These are phyloP conservation scores for Australoheros facetus DNA, from an alignment of 2,797 vertebrate species.

Conservation along the genomic window DNA sequence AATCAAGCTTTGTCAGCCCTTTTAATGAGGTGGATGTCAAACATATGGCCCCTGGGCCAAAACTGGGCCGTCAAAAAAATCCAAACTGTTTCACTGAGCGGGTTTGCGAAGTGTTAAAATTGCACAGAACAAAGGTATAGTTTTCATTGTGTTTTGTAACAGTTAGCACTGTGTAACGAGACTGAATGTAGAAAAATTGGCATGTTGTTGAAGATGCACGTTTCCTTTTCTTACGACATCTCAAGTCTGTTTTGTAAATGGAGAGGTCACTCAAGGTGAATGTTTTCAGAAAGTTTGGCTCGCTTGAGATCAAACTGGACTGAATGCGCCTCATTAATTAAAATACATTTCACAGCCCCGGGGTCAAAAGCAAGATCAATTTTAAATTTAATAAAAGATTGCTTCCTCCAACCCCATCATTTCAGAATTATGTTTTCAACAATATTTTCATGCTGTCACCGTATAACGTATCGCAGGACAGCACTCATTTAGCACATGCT, in stretches of 20 bases:
- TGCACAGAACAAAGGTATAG: not conserved
- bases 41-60: not conserved
- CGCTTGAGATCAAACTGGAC: not conserved
- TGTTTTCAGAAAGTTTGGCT: not conserved
- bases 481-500: not conserved
- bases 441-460: not conserved
- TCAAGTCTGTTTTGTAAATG: not conserved
- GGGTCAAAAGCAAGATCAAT: not conserved
- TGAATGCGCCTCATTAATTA: not conserved
- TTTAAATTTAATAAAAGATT: not conserved
- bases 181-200: not conserved
- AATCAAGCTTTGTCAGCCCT: not conserved
- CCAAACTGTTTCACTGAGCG: not conserved
- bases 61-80: not conserved
- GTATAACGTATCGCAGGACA: not conserved
- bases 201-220: not conserved
- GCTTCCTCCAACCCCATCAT: not conserved
- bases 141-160: not conserved
- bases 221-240: not conserved
- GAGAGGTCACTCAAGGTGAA: not conserved
- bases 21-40: not conserved
- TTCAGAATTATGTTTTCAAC: not conserved
- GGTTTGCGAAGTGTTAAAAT: not conserved
- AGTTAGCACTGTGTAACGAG: not conserved
- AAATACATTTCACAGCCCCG: not conserved